These are phyloP conservation scores for Polyodon spathula DNA, from an alignment of 2,113 vertebrate genomes.

Conservation along the genomic window DNA sequence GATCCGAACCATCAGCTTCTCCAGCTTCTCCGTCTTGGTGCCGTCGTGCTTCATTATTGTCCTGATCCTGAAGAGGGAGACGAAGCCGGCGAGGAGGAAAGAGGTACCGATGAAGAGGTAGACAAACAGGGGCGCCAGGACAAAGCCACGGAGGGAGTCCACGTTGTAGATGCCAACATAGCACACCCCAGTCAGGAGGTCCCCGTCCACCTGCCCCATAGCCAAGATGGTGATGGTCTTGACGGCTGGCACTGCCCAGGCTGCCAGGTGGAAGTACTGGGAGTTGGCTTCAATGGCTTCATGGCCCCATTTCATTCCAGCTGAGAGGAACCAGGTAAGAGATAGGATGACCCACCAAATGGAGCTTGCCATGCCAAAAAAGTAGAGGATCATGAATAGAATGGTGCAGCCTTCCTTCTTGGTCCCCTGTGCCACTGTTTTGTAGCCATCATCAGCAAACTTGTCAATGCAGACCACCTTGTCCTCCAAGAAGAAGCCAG, in stretches of 20 bases:
- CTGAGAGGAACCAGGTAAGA: conserved; percentile 86
- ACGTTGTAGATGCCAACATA: conserved; percentile 78
- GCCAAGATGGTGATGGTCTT: conserved; percentile 81
- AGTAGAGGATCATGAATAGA: conserved; percentile 88
- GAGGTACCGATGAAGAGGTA: conserved; percentile 83
- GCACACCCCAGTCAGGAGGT: conserved; percentile 83
- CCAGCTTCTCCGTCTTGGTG: conserved; percentile 87
- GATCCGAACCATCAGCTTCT: conserved; percentile 85
- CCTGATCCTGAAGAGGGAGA: conserved; percentile 87
- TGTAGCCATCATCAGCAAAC: conserved; percentile 71
- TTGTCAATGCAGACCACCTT: conserved; percentile 73
- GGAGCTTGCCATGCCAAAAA: conserved; percentile 86
- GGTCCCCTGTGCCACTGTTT: conserved; percentile 81
- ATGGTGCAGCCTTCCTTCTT: conserved; percentile 83
- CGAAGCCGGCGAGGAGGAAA: conserved; percentile 81
- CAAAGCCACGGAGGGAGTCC: conserved; percentile 72
- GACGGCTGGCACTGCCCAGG: conserved; percentile 81
- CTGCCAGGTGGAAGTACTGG: conserved; percentile 83
- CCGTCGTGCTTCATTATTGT: conserved; percentile 98
- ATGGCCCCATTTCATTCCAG: conserved; percentile 90
- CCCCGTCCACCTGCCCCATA: conserved; percentile 81
- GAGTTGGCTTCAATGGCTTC: conserved; percentile 90
- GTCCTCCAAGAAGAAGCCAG: conserved; percentile 78
- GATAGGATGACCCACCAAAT: conserved; percentile 92
- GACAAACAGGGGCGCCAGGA: conserved; percentile 76